These are phyloP conservation scores for Micromys minutus DNA, from an alignment of 2,113 vertebrate genomes.

Conservation along the genomic window DNA sequence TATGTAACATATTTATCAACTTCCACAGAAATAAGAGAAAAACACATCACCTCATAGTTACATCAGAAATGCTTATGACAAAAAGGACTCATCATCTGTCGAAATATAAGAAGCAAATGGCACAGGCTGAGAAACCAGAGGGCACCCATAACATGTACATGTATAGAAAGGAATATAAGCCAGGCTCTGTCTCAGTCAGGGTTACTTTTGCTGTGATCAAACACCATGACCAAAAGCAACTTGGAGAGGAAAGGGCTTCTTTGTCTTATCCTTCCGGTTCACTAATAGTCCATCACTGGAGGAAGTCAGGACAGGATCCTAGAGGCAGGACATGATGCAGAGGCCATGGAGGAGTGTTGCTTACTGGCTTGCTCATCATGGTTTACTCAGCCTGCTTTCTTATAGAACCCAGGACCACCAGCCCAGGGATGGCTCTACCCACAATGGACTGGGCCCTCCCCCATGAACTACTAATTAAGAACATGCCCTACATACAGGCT, in stretches of 20 bases:
- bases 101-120: neutral
- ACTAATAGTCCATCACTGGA: neutral
- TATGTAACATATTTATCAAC: neutral
- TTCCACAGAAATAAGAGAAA: conserved; percentile 5
- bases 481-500: neutral
- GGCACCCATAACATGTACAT: neutral
- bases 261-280: neutral
- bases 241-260: neutral
- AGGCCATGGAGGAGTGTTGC: too few species aligned
- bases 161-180: neutral
- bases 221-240: neutral
- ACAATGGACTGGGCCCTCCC: too few species aligned
- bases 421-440: neutral
- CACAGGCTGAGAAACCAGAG: neutral
- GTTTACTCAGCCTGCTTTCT: neutral
- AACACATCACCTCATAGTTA: neutral
- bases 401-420: too few species aligned
- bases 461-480: neutral
- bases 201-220: neutral
- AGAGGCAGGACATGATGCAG: neutral
- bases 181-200: neutral
- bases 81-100: neutral
- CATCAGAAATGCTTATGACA: neutral
- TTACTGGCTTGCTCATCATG: too few species aligned
- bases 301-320: neutral